These are phyloP conservation scores for Parotia lawesii DNA, from an alignment of 2,113 vertebrate genomes.

Conservation along the genomic window DNA sequence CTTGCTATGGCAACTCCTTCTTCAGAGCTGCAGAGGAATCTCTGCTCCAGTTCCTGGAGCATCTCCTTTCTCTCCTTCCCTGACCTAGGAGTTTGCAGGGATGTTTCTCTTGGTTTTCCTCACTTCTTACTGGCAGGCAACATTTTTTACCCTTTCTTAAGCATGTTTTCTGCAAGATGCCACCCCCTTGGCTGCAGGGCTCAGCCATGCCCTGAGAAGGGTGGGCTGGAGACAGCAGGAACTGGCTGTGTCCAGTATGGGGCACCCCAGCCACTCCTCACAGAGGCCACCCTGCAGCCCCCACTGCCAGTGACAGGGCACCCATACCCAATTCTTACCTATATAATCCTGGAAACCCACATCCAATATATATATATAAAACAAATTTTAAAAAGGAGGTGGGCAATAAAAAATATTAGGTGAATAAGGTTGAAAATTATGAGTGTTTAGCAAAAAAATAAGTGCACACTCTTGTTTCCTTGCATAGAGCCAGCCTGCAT, in stretches of 20 bases:
- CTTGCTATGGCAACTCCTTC: not conserved
- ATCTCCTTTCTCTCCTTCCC: not conserved
- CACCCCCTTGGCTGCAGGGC: rapidly evolving
- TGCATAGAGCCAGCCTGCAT: not conserved
- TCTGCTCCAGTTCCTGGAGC: rapidly evolving
- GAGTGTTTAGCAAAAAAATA: not conserved
- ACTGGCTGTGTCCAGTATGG: rapidly evolving
- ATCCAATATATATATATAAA: rapidly evolving
- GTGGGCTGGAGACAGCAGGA: rapidly evolving
- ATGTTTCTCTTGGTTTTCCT: not conserved
- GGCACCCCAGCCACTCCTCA: rapidly evolving
- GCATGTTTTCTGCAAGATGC: rapidly evolving
- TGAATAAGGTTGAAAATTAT: not conserved
- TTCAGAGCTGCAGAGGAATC: not conserved
- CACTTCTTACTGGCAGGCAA: not conserved
- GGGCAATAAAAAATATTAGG: not conserved
- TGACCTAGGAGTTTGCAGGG: not conserved
- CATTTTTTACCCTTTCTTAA: not conserved
- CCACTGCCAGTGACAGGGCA: rapidly evolving
- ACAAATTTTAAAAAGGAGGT: rapidly evolving
- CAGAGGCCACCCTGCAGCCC: not conserved
- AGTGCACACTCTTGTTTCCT: not conserved
- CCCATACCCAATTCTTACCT: too few relatives aligned
- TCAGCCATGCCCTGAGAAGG: rapidly evolving
- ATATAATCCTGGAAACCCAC: not conserved